Percentiles rank a stretch among this genome's conserved stretches.
Evolutionary conservation across 2,113 vertebrate genomes (phyloP).

Genomic region (Cryptoleucopteryx plumbea): DNA sequence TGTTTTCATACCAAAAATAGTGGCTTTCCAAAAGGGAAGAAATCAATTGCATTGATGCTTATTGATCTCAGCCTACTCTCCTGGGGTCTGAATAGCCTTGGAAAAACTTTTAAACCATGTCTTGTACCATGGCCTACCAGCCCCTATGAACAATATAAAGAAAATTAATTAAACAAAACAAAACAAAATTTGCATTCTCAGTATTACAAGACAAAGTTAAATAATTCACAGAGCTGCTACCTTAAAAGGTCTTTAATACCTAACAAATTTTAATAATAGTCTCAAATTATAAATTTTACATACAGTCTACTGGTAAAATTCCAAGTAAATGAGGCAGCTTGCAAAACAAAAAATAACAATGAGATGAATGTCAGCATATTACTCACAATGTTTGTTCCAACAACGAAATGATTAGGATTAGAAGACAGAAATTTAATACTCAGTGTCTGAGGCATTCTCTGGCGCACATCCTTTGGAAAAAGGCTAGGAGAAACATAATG

Average conservation of each 20-base stretch:
- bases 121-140: conserved; percentile 84
- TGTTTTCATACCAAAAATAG: conserved; percentile 84
- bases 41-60: conserved; percentile 82
- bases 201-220: background rate
- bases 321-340: background rate
- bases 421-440: conserved; percentile 85
- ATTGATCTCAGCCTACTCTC: conserved; percentile 69
- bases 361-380: background rate
- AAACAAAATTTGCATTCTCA: background rate
- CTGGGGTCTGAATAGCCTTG: conserved; percentile 80
- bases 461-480: conserved; percentile 50
- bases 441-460: conserved; percentile 68
- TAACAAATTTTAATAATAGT: background rate
- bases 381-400: conserved; percentile 90
- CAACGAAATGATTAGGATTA: conserved; percentile 86
- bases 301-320: background rate
- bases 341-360: background rate
- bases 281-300: background rate
- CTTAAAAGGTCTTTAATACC: background rate
- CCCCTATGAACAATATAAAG: conserved; percentile 70
- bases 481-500: conserved; percentile 63
- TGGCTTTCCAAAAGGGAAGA: conserved; percentile 84
- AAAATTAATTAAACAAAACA: background rate
- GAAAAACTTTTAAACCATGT: conserved; percentile 79
- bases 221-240: background rate